A percentile compares a stretch with the other conserved stretches of the same genome.
These are phyloP conservation scores for Cynoglossus semilaevis DNA, from an alignment of 2,113 vertebrate genomes.

Conservation along the genomic window DNA sequence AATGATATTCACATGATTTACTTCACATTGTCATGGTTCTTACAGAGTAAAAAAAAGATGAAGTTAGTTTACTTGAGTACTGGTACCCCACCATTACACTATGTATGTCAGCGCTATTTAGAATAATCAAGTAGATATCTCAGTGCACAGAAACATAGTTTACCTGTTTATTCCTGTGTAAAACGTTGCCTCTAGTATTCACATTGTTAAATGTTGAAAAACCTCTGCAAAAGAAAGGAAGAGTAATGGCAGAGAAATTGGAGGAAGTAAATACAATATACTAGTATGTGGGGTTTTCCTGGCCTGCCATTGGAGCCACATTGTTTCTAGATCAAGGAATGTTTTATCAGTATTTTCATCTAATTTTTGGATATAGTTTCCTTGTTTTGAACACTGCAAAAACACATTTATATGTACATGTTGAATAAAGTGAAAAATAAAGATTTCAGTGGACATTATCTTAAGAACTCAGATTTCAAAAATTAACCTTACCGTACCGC, in stretches of 20 bases:
- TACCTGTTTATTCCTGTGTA: conserved; percentile 50
- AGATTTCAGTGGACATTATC: conserved; percentile 63
- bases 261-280: conserved; percentile 37
- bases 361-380: conserved; percentile 34
- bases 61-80: conserved; percentile 47
- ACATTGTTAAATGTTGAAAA: conserved; percentile 56
- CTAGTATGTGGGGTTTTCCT: conserved; percentile 56
- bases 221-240: conserved; percentile 26
- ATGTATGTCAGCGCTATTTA: conserved; percentile 58
- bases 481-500: neutral
- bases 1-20: conserved; percentile 52
- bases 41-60: conserved; percentile 58
- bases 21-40: conserved; percentile 56
- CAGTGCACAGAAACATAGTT: conserved; percentile 51
- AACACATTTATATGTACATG: conserved; percentile 64
- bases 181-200: conserved; percentile 48
- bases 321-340: conserved; percentile 50
- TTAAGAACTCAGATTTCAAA: neutral
- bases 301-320: conserved; percentile 55
- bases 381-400: conserved; percentile 55
- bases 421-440: conserved; percentile 80
- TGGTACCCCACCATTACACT: conserved; percentile 44
- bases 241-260: conserved; percentile 1
- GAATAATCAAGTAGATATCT: conserved; percentile 47
- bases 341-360: conserved; percentile 54